Base-by-base conservation (phyloP, 2,797 vertebrate genomes). In the Limosa lapponica region DNA sequence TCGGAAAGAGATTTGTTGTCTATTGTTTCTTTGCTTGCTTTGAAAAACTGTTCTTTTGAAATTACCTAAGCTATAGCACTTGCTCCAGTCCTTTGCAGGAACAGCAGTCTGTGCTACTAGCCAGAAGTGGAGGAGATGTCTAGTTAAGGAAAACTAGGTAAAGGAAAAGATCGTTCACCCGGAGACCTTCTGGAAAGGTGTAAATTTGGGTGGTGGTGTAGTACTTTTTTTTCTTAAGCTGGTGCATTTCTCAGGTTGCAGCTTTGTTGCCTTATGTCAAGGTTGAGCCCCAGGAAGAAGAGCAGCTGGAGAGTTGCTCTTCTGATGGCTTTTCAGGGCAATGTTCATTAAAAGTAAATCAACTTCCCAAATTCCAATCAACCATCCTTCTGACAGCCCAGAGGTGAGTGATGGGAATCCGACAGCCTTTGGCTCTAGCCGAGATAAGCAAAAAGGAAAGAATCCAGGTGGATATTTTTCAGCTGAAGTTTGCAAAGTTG, bases 11-110 rank as follows among this genome's bases (percentile, higher is more conserved):
- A 65, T 81, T 77, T 81, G 43, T 93, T 91, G 72, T 80, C 71
- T 82, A 4, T 85, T 72, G 58, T 90, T 90, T 85, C 85, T 71
- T 77, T 43, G n/a, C 64, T 77, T 81, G 34, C 46, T 91, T 75
- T 83, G 80, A 74, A 95, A 94, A 95, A 70, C 22, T 24, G 34
- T 62, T 77, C 43, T 77, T 95, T 39, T 51, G 64, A 75, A 82
- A 70, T 87, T 23, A 69, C 11, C 36, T 6, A 34, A 49, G 23
- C 70, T 77, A 2, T 11, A 72, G 48, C 43, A 34, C 25, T 86
- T 41, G 43, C 36, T 90, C 49, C 39, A 66, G 43, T 22, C 22
- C 62, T 82, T 19, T 75, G 67, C 71, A 72, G 82, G 46, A 67
- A 57, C 2, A 4, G 65, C 39, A 79, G 37, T 36, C 52, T 51